A percentile compares a stretch with the other conserved stretches of the same genome.
Conservation (phyloP, 2,797 vertebrate genomes). For the Tenualosa ilisha region DNA sequence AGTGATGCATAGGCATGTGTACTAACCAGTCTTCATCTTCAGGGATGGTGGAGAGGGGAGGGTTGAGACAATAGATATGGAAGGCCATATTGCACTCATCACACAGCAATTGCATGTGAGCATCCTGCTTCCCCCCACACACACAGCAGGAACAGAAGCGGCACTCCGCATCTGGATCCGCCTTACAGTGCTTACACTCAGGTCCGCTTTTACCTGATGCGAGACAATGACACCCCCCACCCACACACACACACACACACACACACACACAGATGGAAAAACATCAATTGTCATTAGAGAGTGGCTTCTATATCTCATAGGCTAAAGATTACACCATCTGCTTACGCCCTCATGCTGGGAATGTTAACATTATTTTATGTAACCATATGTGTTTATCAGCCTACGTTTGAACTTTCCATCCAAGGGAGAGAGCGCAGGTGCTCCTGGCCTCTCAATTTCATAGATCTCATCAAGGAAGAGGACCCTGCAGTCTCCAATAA, state of each 20-base stretch:
- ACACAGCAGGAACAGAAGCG: slow-evolving; percentile 95
- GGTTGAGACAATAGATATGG: slow-evolving; percentile 97
- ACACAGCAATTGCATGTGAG: slow-evolving; percentile 96
- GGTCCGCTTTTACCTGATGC: slow-evolving; percentile 93
- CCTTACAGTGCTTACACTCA: slow-evolving; percentile 97
- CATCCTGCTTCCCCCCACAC: slow-evolving; percentile 96
- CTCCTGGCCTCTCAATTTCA: slow-evolving; percentile 92
- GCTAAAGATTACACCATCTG: background rate
- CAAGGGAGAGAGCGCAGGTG: slow-evolving; percentile 82
- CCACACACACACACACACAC: slow-evolving; percentile 24
- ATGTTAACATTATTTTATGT: background rate
- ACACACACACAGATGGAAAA: background rate
- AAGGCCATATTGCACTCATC: slow-evolving; percentile 99
- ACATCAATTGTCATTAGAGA: background rate
- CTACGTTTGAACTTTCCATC: slow-evolving; percentile 97
- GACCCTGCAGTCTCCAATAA: slow-evolving; percentile 91
- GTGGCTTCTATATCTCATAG: background rate
- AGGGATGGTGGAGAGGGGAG: slow-evolving; percentile 93
- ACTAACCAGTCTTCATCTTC: slow-evolving; percentile 98
- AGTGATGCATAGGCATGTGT: background rate
- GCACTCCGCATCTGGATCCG: slow-evolving; percentile 91
- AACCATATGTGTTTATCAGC: slow-evolving; percentile 41
- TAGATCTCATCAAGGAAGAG: slow-evolving; percentile 95
- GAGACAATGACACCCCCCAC: slow-evolving; percentile 25
- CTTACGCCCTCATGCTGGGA: background rate